Conservation (phyloP, 2,797 vertebrate species). For the Holocentrus rufus region DNA sequence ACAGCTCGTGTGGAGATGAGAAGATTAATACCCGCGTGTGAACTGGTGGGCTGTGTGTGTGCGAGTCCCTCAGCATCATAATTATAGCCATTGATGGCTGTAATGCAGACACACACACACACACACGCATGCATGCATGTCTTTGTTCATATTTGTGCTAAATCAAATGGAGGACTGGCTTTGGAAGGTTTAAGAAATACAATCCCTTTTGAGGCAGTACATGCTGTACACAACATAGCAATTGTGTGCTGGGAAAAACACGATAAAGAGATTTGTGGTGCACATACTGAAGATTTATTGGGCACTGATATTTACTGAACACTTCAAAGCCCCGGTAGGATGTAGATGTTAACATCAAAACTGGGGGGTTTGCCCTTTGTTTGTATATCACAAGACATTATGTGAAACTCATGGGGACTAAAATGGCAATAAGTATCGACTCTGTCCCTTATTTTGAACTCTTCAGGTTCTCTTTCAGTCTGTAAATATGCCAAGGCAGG, state of each 20-base stretch:
- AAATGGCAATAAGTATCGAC: neutral
- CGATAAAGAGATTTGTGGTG: neutral
- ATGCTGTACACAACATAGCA: neutral
- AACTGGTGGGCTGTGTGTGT: slow-evolving; percentile 29
- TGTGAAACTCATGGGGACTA: neutral
- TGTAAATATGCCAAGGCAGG: slow-evolving; percentile 8
- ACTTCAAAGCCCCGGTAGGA: neutral
- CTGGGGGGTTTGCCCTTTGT: no score
- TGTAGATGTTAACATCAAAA: neutral
- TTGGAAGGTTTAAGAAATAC: neutral
- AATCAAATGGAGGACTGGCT: neutral
- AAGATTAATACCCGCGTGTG: slow-evolving; percentile 55
- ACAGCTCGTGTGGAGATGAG: slow-evolving; percentile 33
- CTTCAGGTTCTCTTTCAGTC: slow-evolving; percentile 5
- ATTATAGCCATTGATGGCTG: neutral
- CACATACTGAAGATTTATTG: neutral
- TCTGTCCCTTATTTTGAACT: neutral
- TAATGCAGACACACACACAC: neutral
- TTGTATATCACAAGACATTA: neutral
- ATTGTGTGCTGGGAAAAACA: neutral
- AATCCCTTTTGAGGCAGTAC: neutral
- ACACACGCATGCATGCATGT: neutral
- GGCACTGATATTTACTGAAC: neutral
- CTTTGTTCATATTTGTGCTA: no score
- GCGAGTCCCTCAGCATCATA: neutral